These are phyloP conservation scores for Ceyx margarethae DNA, from an alignment of 2,113 vertebrate species.

Conservation along the genomic window DNA sequence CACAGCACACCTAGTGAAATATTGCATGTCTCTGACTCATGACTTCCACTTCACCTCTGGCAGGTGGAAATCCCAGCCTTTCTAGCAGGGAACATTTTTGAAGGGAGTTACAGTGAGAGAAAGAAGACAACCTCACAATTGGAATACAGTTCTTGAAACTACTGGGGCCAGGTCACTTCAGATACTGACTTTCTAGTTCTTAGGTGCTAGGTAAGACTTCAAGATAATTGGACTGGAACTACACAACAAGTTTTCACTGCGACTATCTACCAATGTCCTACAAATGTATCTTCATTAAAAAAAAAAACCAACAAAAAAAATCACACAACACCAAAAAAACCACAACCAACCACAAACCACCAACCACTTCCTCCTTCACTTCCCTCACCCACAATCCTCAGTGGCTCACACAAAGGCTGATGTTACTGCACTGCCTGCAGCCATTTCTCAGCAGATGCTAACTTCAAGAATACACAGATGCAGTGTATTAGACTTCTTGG, in stretches of 20 bases:
- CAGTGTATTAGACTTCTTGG: background rate
- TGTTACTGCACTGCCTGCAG: background rate
- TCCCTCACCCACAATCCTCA: background rate
- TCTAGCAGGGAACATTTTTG: background rate
- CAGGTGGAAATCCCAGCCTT: background rate
- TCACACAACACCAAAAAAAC: background rate
- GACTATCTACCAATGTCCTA: background rate
- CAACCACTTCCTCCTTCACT: background rate
- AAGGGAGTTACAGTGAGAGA: background rate
- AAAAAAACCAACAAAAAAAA: background rate
- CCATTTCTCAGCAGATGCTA: background rate
- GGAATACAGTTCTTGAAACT: background rate
- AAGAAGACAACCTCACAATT: background rate
- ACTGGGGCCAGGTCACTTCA: background rate
- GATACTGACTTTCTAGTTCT: background rate
- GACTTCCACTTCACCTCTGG: background rate
- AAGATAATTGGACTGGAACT: background rate
- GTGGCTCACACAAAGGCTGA: background rate
- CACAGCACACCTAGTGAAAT: background rate
- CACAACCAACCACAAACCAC: background rate
- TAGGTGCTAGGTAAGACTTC: accelerated
- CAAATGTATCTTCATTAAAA: background rate
- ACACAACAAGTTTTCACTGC: background rate
- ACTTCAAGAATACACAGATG: background rate
- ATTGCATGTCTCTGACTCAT: background rate